Conservation (phyloP, 1,140 invertebrate species). For the Leptopilina clavipes region DNA sequence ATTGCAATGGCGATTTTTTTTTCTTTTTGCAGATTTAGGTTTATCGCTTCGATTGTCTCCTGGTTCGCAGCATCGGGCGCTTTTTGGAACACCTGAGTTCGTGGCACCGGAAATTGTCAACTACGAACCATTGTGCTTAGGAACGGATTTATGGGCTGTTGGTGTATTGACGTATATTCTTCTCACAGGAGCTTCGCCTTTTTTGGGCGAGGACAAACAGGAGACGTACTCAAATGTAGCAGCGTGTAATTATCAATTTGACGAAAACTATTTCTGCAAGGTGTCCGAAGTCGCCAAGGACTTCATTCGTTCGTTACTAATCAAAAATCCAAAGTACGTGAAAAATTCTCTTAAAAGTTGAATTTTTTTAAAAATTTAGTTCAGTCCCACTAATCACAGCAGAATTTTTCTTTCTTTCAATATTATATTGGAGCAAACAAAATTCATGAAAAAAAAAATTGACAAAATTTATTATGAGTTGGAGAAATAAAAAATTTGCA, state of each 20-base stretch:
- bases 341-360: too few relatives aligned
- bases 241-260: conserved; percentile 80
- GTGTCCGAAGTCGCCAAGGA: conserved; percentile 78
- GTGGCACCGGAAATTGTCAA: conserved; percentile 82
- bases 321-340: conserved; percentile 78
- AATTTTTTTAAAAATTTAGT: background rate
- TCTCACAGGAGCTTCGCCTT: conserved; percentile 80
- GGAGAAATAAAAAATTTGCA: too few relatives aligned
- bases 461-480: too few relatives aligned
- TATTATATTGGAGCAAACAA: too few relatives aligned
- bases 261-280: conserved; percentile 78
- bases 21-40: conserved; percentile 77
- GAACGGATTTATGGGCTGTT: conserved; percentile 83
- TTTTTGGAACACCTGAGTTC: conserved; percentile 79
- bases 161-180: conserved; percentile 82
- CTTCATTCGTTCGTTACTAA: conserved; percentile 78
- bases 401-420: too few relatives aligned
- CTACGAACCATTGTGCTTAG: conserved; percentile 81
- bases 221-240: conserved; percentile 81
- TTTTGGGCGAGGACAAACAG: conserved; percentile 81
- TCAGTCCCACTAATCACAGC: too few relatives aligned
- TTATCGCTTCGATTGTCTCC: conserved; percentile 77
- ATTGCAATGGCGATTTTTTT: too few relatives aligned
- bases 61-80: conserved; percentile 74
- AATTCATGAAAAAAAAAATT: too few relatives aligned